phyloP scores from a whole-genome alignment of 1,140 invertebrate species.

The Calliphora vicina region DNA sequence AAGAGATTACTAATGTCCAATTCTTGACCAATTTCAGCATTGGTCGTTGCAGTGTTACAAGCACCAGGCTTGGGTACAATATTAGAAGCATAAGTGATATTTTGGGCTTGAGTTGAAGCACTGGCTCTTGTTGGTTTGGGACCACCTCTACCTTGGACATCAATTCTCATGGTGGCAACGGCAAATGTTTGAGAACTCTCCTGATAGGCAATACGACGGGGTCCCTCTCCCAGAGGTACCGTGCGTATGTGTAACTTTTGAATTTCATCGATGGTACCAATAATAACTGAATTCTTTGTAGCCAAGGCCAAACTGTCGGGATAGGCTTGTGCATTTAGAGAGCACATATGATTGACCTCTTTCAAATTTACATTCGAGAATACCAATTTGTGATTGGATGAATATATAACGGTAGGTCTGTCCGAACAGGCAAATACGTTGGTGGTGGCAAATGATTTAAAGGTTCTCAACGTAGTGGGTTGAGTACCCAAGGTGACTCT shows the following conservation, averaged over 20 bases:
- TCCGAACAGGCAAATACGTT: constrained; percentile 99
- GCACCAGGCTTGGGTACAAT: constrained; percentile 59
- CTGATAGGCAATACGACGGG: constrained; percentile 93
- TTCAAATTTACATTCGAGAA: constrained; percentile 99
- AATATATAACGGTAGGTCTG: constrained; percentile 98
- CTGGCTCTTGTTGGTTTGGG: constrained; percentile 74
- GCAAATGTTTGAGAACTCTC: constrained; percentile 95
- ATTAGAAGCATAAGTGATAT: constrained; percentile 66
- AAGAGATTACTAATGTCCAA: constrained; percentile 92
- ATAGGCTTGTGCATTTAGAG: constrained; percentile 92
- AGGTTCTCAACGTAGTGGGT: constrained; percentile 91
- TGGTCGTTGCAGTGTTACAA: constrained; percentile 63
- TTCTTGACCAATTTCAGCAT: constrained; percentile 78
- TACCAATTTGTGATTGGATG: constrained; percentile 97
- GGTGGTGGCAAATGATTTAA: constrained; percentile 88
- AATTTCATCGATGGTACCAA: constrained; percentile 99
- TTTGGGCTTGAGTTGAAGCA: constrained; percentile 79
- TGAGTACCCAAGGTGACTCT: constrained; percentile 96
- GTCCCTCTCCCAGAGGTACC: constrained; percentile 92
- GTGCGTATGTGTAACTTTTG: constrained; percentile 97
- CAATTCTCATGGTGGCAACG: constrained; percentile 88
- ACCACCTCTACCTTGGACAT: constrained; percentile 79
- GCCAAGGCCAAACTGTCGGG: constrained; percentile 93
- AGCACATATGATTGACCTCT: constrained; percentile 99
- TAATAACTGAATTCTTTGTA: constrained; percentile 91